These are phyloP conservation scores for Nomada lathburiana DNA, from an alignment of 2,888 invertebrate genomes.

Conservation along the genomic window DNA sequence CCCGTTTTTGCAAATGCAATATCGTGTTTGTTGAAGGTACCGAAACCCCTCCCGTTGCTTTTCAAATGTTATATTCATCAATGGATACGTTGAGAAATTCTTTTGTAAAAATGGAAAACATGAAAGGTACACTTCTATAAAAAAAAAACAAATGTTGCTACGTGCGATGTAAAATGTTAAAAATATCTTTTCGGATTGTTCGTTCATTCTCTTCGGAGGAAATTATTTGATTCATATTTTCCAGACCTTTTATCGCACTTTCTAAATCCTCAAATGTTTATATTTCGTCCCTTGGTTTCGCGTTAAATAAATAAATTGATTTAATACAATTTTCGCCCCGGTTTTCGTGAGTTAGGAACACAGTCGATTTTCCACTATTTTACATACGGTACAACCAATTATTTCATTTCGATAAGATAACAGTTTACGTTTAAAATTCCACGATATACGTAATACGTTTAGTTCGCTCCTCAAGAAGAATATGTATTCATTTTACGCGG, in stretches of 20 bases:
- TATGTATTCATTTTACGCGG: slow-evolving; percentile 20
- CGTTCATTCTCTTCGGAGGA: too few species aligned
- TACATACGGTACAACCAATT: neutral
- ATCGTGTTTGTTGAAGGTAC: slow-evolving; percentile 2
- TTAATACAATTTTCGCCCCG: too few species aligned
- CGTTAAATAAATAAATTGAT: too few species aligned
- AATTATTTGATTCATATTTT: too few species aligned
- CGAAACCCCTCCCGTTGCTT: neutral
- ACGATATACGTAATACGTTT: neutral
- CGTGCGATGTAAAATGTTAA: too few species aligned
- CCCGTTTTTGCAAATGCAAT: neutral
- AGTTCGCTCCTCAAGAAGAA: neutral
- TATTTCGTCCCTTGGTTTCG: too few species aligned
- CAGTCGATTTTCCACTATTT: neutral
- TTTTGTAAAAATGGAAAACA: too few species aligned
- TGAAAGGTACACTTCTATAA: too few species aligned
- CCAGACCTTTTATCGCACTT: neutral
- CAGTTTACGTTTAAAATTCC: neutral
- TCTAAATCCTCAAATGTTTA: too few species aligned
- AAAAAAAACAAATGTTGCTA: too few species aligned
- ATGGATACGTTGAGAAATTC: too few species aligned
- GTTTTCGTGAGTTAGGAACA: neutral
- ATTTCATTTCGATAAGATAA: slow-evolving; percentile 1
- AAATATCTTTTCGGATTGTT: too few species aligned
- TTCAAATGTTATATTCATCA: neutral